A percentile compares a stretch with the other conserved stretches of the same genome.
Conservation (phyloP, 2,888 invertebrate genomes). For the Lobophora halterata region DNA sequence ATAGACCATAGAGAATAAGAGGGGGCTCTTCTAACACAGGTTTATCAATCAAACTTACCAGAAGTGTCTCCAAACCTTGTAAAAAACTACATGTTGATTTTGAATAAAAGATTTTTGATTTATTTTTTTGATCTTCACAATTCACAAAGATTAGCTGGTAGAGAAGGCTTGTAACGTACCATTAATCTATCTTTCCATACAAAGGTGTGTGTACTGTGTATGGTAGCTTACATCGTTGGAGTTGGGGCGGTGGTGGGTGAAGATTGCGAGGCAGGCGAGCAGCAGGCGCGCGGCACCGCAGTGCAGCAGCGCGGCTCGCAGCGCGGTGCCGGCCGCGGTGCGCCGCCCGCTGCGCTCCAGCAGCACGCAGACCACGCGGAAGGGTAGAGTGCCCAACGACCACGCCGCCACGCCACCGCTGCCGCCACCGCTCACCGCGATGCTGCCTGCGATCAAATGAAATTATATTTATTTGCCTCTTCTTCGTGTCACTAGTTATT, state of each 20-base stretch:
- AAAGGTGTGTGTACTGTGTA: neutral
- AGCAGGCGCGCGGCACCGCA: constrained; percentile 92
- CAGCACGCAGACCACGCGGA: constrained; percentile 88
- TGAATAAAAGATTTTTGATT: too few relatives aligned
- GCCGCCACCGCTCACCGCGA: constrained; percentile 50
- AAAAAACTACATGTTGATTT: too few relatives aligned
- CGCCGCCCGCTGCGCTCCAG: constrained; percentile 90
- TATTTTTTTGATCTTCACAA: too few relatives aligned
- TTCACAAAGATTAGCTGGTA: too few relatives aligned
- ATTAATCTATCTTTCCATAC: neutral
- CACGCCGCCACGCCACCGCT: constrained; percentile 36
- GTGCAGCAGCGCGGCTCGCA: constrained; percentile 83
- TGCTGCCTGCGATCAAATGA: constrained; percentile 49
- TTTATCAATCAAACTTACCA: too few relatives aligned
- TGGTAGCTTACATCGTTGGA: constrained; percentile 50
- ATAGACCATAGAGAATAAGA: too few relatives aligned
- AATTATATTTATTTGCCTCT: too few relatives aligned
- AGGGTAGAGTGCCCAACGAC: constrained; percentile 84
- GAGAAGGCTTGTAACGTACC: too few relatives aligned
- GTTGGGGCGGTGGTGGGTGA: constrained; percentile 88
- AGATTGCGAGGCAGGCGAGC: constrained; percentile 92
- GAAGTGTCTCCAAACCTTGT: too few relatives aligned
- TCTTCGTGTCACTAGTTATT: too few relatives aligned
- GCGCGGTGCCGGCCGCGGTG: constrained; percentile 84
- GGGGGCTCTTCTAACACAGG: too few relatives aligned